Conservation (phyloP, 2,888 invertebrate genomes). For the Pammene fasciana region DNA sequence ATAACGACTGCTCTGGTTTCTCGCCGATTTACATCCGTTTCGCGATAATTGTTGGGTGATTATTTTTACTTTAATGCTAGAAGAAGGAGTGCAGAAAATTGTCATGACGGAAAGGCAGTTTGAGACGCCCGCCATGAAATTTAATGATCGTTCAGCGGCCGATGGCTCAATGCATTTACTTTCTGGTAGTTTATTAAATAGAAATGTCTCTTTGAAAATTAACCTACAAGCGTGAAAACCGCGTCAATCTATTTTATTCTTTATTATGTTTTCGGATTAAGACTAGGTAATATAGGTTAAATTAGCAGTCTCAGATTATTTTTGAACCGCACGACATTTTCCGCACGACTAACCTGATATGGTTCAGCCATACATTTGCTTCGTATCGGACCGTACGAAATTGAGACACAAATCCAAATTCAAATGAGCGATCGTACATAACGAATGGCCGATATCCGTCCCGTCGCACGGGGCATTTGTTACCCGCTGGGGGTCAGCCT, state of each 20-base stretch:
- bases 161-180: slow-evolving; percentile 15
- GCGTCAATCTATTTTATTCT: background rate
- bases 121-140: slow-evolving; percentile 35
- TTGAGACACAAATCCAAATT: slow-evolving; percentile 73
- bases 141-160: slow-evolving; percentile 33
- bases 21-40: slow-evolving; percentile 46
- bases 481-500: slow-evolving; percentile 72
- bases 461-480: slow-evolving; percentile 68
- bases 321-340: slow-evolving; percentile 16
- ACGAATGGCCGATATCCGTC: slow-evolving; percentile 73
- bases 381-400: slow-evolving; percentile 50
- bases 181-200: background rate
- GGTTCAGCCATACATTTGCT: slow-evolving; percentile 30
- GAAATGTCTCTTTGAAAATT: background rate
- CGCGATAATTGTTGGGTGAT: slow-evolving; percentile 42
- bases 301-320: background rate
- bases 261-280: too few species aligned
- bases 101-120: slow-evolving; percentile 40
- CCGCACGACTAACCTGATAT: slow-evolving; percentile 25
- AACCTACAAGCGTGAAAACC: background rate
- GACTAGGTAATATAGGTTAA: background rate
- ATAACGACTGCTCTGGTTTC: slow-evolving; percentile 51
- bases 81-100: slow-evolving; percentile 42
- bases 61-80: slow-evolving; percentile 41
- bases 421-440: slow-evolving; percentile 71